Evolutionary conservation across 2,113 vertebrate species (phyloP), one percentile per base, ranked within the genome.

Genomic region (Mugil cephalus): DNA sequence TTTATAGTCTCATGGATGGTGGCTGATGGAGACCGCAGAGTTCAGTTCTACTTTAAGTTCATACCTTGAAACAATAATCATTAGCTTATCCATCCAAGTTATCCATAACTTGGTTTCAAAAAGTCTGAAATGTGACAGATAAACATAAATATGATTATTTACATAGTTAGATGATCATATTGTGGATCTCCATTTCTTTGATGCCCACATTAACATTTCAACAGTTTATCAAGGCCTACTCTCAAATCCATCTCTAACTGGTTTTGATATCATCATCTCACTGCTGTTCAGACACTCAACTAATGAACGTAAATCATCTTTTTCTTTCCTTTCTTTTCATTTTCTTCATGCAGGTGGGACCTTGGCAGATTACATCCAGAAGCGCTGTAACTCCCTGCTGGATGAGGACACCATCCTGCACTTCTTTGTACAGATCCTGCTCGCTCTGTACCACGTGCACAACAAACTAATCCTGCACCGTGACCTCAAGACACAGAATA

Each of bases 401-500:
- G 98, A 99, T 6, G 98, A 99, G 71, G 98, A 99, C 60, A 98
- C 95, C 83, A 99, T 99, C 79, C 93, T 99, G 74, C 97, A 99
- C 91, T 99, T 99, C 92, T 99, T 99, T 0, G 97, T 97, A 35
- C 98, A 99, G 94, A 99, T 99, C 79, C 90, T 99, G 76, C 93
- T 99, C 7, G 97, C 98, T 0, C 92, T 99, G 7, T 97, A 99
- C 76, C 98, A 99, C 0, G 98, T 99, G 21, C 98, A 99, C 89
- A 97, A 96, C 85, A 99, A 98, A 78, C 96, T 98, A 60, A 99
- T 99, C 84, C 91, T 99, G 62, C 98, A 99, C 90, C 94, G 98
- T 1, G 98, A 99, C 89, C 95, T 99, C 58, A 99, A 99, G 93
- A 99, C 98, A 7, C 98, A 99, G 92, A 99, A 99, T 85, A 99